Evolutionary conservation across 2,888 invertebrate genomes (phyloP).

Genomic region (Ypsolopha sequella): DNA sequence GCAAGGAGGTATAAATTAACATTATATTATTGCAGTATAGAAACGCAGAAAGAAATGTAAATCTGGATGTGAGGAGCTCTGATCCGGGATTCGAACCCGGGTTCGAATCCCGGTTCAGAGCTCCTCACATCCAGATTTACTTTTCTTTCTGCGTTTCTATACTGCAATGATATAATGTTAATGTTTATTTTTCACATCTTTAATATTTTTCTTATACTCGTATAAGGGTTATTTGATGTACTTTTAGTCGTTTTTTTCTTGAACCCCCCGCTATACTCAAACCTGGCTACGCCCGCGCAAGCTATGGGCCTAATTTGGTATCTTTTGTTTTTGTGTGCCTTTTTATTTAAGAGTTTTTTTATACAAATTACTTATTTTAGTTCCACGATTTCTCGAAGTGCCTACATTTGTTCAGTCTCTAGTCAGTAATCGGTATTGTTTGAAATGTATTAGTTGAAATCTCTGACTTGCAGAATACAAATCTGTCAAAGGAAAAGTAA

Average conservation of each 20-base stretch:
- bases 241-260: background rate
- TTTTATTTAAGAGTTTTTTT: background rate
- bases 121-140: too few species aligned
- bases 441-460: background rate
- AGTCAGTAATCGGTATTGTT: background rate
- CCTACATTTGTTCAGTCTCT: background rate
- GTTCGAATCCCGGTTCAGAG: too few species aligned
- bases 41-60: too few species aligned
- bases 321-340: background rate
- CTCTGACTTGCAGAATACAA: background rate
- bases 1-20: too few species aligned
- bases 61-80: too few species aligned
- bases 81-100: too few species aligned
- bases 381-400: background rate
- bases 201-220: background rate
- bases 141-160: too few species aligned
- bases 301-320: background rate
- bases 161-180: background rate
- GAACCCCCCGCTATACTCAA: background rate
- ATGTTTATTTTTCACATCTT: background rate
- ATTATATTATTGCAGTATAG: too few species aligned
- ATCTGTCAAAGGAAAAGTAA: background rate
- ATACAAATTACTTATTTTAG: background rate
- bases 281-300: background rate
- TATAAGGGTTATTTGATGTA: background rate